Base-by-base conservation (phyloP, 2,888 invertebrate species). In the Uropetala carovei region DNA sequence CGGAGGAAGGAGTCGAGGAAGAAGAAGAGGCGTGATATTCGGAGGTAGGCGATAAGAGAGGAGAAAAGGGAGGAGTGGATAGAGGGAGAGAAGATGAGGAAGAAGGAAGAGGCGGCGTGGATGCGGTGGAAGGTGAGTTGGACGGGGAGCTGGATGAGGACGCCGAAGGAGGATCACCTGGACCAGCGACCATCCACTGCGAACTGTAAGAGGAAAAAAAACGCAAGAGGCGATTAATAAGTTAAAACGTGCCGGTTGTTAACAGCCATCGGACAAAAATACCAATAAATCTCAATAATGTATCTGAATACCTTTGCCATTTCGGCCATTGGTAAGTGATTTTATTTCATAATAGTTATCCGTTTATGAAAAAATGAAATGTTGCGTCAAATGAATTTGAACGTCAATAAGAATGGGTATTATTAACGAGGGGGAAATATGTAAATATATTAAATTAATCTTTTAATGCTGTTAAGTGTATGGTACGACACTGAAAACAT, bases 121-220 rank as follows among this genome's bases (percentile, higher is more conserved):
- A n/a, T 0, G n/a, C 18, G n/a, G 0, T n/a, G n/a, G 68, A n/a
- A 68, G 68, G 43, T 93, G 93, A 27, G 11, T 68, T 27, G 1
- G 68, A 22, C 68, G 91, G 68, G 8, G 68, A 68, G 68, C 18
- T 75, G 75, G 22, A 3, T n/a, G 83, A 83, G 4, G 82, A 43
- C 4, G 86, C 30, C 14, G 89, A 89, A 18, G 89, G 89, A 68
- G 94, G 93, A 91, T 94, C 94, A 0, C 94, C 94, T 0, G 94
- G 93, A 27, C 94, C 94, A 14, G 94, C 94, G 56, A 94, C 94
- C 93, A 93, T 94, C 94, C 94, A 94, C 92, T 94, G 93, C 5
- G 94, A 94, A 86, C 94, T 94, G 93, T 14, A 92, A 68, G 18
- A 5, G 14, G 14, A 68, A 16, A 43, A 14, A 60, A 18, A 18